Evolutionary conservation across 1,140 invertebrate genomes (phyloP), one percentile per base, ranked within the genome.

Genomic region (Bombus waltoni): DNA sequence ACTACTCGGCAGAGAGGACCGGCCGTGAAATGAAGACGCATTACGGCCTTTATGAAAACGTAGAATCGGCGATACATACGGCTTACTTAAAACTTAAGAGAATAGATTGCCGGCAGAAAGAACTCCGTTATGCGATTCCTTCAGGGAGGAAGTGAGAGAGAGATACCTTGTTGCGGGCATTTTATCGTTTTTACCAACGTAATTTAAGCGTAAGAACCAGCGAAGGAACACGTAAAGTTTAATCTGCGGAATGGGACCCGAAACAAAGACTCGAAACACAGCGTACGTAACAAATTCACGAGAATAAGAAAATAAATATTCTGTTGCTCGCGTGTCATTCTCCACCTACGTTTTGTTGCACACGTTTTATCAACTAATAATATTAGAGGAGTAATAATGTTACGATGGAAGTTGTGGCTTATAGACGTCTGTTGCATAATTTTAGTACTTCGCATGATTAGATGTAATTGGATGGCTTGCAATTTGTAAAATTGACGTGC

Each of bases 11-110:
- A 35, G 32, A 66, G 75, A 65, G 78, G 65, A n/a, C 57, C 53
- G 6, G 80, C 57, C 53, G 53, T 38, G 86, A 89, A 83, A 90
- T 88, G 88, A 90, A 90, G 88, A 90, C 65, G 62, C 83, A 90
- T 89, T 74, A 73, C 32, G 53, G 73, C 79, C 74, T 73, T 87
- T 78, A 78, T 87, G 89, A 83, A 86, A 84, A 78, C 40, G 65
- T 18, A 38, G 66, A 84, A 82, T 85, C 44, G 74, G 76, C 74
- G 71, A 90, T 88, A 83, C 76, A 65, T 73, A 74, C 68, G 40
- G 73, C 80, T 90, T 83, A 73, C 82, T 86, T 90, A 65, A 86
- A 90, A 88, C 89, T 90, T 86, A 38, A 59, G 57, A 65, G 42
- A 81, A 76, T 62, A 59, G 62, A 86, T 81, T 70, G 78, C 78